phyloP scores from a whole-genome alignment of 1,140 invertebrate species.

The Oedothorax gibbosus region DNA sequence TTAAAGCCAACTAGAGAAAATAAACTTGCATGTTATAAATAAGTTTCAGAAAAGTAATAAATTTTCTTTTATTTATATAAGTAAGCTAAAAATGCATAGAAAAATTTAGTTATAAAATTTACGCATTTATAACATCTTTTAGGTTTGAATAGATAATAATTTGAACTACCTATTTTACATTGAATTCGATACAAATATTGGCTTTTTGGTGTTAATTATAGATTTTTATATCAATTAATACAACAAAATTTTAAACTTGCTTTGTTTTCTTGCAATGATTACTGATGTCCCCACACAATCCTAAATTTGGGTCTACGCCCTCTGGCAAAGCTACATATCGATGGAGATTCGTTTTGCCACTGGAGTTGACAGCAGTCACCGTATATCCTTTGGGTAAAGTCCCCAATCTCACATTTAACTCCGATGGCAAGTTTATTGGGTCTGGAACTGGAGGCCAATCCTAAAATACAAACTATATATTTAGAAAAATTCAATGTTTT shows the following conservation, averaged over 20 bases:
- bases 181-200: no score
- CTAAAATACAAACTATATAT: background rate
- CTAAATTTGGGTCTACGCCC: slow-evolving; percentile 48
- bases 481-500: no score
- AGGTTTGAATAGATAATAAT: no score
- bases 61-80: no score
- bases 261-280: slow-evolving; percentile 50
- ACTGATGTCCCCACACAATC: slow-evolving; percentile 35
- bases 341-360: slow-evolving; percentile 32
- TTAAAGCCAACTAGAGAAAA: no score
- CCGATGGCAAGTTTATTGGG: slow-evolving; percentile 18
- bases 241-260: slow-evolving; percentile 7
- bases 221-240: background rate
- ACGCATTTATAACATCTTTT: no score
- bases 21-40: no score
- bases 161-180: no score
- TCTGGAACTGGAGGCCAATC: slow-evolving; percentile 50
- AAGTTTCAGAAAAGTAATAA: no score
- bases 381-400: slow-evolving; percentile 38
- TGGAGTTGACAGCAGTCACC: background rate
- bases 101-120: no score
- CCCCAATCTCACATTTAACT: slow-evolving; percentile 27
- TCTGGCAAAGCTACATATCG: slow-evolving; percentile 31
- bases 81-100: no score
- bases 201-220: no score